Evolutionary conservation across 2,113 vertebrate genomes (phyloP).

Genomic region (Sander vitreus): DNA sequence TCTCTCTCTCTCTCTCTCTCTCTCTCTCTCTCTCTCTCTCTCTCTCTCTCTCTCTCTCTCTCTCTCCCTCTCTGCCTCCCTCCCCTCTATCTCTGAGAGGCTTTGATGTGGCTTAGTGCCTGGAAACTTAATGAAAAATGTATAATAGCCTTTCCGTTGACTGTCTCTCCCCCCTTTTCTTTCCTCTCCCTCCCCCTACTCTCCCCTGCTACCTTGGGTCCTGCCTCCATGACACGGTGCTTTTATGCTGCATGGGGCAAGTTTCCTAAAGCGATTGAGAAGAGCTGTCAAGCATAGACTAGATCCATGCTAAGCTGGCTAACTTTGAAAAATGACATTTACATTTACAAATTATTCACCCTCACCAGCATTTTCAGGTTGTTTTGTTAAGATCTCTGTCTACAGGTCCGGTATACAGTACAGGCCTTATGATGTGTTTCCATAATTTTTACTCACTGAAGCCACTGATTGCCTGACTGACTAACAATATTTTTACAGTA

Average conservation of each 20-base stretch:
- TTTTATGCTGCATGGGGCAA: conserved; percentile 47
- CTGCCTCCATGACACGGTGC: conserved; percentile 64
- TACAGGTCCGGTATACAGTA: not conserved
- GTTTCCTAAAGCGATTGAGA: conserved; percentile 43
- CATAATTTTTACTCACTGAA: not conserved
- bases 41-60: conserved; percentile 42
- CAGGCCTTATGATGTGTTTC: not conserved
- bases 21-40: conserved; percentile 37
- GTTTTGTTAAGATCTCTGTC: not conserved
- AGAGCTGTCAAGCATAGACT: conserved; percentile 37
- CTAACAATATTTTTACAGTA: not conserved
- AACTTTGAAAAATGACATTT: not conserved
- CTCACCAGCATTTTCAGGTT: not conserved
- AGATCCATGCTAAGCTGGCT: not conserved
- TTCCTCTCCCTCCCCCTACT: conserved; percentile 27
- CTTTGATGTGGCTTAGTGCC: conserved; percentile 88
- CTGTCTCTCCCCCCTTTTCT: conserved; percentile 54
- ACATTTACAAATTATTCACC: not conserved
- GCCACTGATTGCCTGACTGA: not conserved
- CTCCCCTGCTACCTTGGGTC: conserved; percentile 36
- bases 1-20: not conserved
- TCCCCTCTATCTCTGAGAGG: conserved; percentile 74
- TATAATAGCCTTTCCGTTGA: conserved; percentile 83
- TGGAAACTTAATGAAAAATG: conserved; percentile 88
- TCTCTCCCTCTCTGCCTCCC: conserved; percentile 40